These are phyloP conservation scores for Agrilus planipennis DNA, from an alignment of 1,140 invertebrate genomes.

Conservation along the genomic window DNA sequence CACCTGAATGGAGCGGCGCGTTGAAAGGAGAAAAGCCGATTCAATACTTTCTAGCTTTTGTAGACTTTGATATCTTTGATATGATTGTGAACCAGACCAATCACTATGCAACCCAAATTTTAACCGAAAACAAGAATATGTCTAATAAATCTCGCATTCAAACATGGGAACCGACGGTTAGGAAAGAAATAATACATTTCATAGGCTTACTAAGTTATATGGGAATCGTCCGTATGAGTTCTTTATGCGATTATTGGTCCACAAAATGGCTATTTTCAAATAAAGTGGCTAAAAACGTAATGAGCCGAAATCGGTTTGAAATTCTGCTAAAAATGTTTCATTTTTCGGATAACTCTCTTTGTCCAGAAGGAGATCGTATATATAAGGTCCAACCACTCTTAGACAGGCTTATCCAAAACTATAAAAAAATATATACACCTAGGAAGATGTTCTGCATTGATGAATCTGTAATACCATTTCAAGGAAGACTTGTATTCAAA, in stretches of 20 bases:
- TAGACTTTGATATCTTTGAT: neutral
- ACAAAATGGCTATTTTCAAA: neutral
- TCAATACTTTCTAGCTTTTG: neutral
- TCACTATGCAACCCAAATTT: neutral
- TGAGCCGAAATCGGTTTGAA: neutral
- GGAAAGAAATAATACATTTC: constrained; percentile 1
- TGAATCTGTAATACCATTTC: constrained; percentile 28
- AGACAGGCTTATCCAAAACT: constrained; percentile 11
- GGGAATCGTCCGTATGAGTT: neutral
- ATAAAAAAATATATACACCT: constrained; percentile 10
- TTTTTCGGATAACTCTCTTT: too few relatives aligned
- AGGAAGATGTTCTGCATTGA: constrained; percentile 27
- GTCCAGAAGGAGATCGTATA: constrained; percentile 1
- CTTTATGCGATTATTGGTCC: neutral
- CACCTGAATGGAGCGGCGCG: neutral
- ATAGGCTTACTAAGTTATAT: neutral
- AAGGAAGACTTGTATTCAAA: constrained; percentile 28
- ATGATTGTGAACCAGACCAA: constrained; percentile 1
- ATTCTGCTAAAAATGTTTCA: neutral
- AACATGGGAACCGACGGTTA: neutral
- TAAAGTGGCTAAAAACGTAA: neutral
- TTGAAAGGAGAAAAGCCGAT: neutral
- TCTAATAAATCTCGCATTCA: neutral
- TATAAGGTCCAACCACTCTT: constrained; percentile 14
- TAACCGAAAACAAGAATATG: neutral